phyloP scores from a whole-genome alignment of 2,888 invertebrate species.

The Aporophyla lueneburgensis region DNA sequence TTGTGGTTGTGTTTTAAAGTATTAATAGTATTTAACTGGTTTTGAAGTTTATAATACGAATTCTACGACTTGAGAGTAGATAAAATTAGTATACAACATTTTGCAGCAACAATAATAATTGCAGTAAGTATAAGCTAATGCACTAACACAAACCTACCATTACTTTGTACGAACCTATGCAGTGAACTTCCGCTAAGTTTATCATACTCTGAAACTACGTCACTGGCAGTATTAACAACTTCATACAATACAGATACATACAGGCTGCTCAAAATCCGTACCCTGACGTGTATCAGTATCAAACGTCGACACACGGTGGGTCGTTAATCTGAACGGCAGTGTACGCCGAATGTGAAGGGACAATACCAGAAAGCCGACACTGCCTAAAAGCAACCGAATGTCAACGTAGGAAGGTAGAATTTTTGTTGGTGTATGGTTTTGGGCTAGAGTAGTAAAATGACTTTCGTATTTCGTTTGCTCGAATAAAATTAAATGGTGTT shows the following conservation, averaged over 20 bases:
- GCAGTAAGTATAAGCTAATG: neutral
- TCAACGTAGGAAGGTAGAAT: neutral
- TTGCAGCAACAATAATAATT: neutral
- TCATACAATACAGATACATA: slow-evolving; percentile 36
- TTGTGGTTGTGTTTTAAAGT: no score
- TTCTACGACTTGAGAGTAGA: no score
- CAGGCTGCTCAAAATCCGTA: slow-evolving; percentile 33
- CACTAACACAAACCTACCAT: neutral
- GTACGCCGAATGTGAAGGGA: slow-evolving; percentile 37
- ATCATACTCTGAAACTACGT: slow-evolving; percentile 15
- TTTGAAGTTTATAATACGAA: no score
- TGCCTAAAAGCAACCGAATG: slow-evolving; percentile 30
- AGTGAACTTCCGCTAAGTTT: slow-evolving; percentile 1
- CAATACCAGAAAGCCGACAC: slow-evolving; percentile 13
- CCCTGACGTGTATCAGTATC: slow-evolving; percentile 40
- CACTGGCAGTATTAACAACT: neutral
- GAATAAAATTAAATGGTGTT: slow-evolving; percentile 46
- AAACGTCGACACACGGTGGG: slow-evolving; percentile 39
- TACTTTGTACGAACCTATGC: neutral
- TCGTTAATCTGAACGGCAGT: slow-evolving; percentile 61
- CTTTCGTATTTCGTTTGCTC: slow-evolving; percentile 25
- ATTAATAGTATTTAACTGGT: no score
- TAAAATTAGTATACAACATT: neutral
- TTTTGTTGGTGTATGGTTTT: neutral
- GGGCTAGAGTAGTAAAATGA: slow-evolving; percentile 45